Evolutionary conservation across 2,888 invertebrate species (phyloP).

Genomic region (Rhodophaea formosa): DNA sequence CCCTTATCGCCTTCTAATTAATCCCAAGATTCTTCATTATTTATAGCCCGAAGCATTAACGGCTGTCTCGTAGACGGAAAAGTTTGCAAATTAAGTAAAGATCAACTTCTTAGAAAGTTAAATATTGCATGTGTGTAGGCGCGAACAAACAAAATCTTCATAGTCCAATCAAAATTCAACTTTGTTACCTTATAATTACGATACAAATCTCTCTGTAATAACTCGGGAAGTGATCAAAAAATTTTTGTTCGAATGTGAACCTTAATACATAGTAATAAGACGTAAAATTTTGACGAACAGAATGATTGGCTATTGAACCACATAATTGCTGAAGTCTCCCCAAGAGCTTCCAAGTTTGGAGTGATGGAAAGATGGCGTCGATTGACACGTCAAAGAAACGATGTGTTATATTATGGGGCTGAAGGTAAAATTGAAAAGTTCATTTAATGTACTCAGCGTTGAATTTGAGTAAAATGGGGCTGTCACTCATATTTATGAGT

Average conservation of each 20-base stretch:
- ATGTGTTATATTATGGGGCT: background rate
- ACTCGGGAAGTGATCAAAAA: background rate
- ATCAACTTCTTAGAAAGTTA: background rate
- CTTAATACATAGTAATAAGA: background rate
- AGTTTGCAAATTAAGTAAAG: conserved; percentile 5
- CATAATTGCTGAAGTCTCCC: background rate
- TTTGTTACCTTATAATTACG: background rate
- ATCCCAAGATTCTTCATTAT: background rate
- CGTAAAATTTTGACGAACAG: background rate
- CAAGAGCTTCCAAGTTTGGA: background rate
- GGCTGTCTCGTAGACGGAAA: background rate
- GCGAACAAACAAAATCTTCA: background rate
- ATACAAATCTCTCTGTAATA: background rate
- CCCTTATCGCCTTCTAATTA: background rate
- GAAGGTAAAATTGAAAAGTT: background rate
- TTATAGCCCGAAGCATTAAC: conserved; percentile 4
- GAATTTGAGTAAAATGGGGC: no score
- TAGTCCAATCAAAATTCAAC: background rate
- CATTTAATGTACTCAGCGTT: background rate
- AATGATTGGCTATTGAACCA: background rate
- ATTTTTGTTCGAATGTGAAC: background rate
- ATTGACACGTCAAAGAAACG: background rate
- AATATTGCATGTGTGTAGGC: background rate
- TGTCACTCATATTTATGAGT: no score
- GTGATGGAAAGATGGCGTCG: background rate